Base-by-base conservation (phyloP, 92 coral and sea anemone species). In the Umimayanthus kanabou region DNA sequence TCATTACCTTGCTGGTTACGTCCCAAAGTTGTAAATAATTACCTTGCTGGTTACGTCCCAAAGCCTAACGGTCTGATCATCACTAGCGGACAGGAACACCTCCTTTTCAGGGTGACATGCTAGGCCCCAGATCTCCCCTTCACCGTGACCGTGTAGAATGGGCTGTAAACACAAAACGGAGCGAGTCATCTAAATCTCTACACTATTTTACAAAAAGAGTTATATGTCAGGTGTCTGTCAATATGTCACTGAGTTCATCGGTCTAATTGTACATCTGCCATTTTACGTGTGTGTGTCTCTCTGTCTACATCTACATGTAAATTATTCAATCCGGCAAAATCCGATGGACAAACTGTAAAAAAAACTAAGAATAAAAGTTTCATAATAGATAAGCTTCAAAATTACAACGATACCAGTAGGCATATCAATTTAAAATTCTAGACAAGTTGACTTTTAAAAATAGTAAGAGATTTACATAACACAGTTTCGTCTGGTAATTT, bases 61-160 rank as follows among this genome's bases (percentile, higher is more conserved):
- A 29, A 97, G 83, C 45, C 99, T 77, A 30, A 97, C 95, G 5
- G 98, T 95, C 88, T 91, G 94, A 90, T 97, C 99, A 75, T 97
- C 99, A 80, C 99, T 97, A 1, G 96, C 99, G 8, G 98, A 92
- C 40, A 93, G 96, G 89, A 97, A 95, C 40, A 95, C 92, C 69
- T 97, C 99, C 67, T 94, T 93, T 25, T 97, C 99, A 0, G 99
- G 98, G 78, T 97, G 99, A 66, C 97, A 93, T 40, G 94, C 98
- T 77, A 97, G 89, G 47, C 99, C 99, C 99, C 99, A 97, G 90
- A 97, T 95, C 93, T 97, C 99, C 50, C 99, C 99, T 80, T 97
- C 99, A 1, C 96, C 95, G 84, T 97, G 99, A 16, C 98, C 98
- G 84, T 91, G 93, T 53, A 97, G 91, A 39, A 97, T 93, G 33